Base-by-base conservation (phyloP, 2,797 vertebrate genomes). In the Synanceia verrucosa region DNA sequence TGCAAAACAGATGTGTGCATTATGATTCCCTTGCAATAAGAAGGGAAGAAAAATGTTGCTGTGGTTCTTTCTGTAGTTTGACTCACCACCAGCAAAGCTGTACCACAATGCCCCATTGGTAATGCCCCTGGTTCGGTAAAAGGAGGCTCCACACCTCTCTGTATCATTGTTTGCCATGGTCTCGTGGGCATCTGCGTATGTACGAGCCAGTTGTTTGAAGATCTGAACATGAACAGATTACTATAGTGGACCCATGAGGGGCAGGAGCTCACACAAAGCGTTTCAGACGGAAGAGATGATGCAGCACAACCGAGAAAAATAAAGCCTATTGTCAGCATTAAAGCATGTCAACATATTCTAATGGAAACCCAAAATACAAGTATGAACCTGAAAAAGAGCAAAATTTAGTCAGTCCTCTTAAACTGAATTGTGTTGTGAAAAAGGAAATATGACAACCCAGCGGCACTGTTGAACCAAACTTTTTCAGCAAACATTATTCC, bases 61-160 rank as follows among this genome's bases (percentile, higher is more conserved):
- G 16, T 8, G 16, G 33, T 33, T 79, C 12, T 26, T 1, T 39
- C 3, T 33, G 4, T 46, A 19, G 37, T 55, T 36, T 37, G 18
- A 46, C 89, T 93, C 92, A 99, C 98, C 97, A 88, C 98, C 98
- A 29, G 96, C 94, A 87, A 99, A 99, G 89, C 97, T 99, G 93
- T 99, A 99, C 98, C 98, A 99, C 84, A 94, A 87, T 0, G 98
- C 98, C 19, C 98, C 98, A 5, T 99, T 99, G 89, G 96, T 96
- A 91, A 99, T 96, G 79, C 97, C 95, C 26, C 96, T 94, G 0
- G 83, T 94, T 41, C 89, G 93, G 61, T 94, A 94, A 87, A 99
- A 99, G 70, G 93, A 96, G 76, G 96, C 95, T 13, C 97, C 97
- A 7, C 98, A 99, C 64, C 97, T 91, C 4, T 95, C 91, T 1